Evolutionary conservation across 2,113 vertebrate species (phyloP).

Genomic region (Synchiropus splendidus): DNA sequence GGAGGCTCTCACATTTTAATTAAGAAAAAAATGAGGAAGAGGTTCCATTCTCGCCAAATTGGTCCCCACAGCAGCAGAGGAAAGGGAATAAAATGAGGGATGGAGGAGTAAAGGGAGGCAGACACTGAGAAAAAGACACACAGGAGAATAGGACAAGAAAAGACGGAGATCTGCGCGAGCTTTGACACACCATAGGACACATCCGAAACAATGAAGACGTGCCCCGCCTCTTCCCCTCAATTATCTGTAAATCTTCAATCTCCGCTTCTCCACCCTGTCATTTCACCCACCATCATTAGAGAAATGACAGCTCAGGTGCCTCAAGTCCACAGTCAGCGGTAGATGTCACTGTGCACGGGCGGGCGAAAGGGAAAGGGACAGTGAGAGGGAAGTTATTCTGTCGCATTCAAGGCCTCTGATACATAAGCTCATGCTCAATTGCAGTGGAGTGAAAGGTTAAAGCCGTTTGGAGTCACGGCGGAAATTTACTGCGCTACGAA

Average conservation of each 20-base stretch:
- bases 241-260: conserved; percentile 11
- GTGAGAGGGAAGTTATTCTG: conserved; percentile 19
- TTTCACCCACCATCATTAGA: too few species aligned
- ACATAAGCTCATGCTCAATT: too few species aligned
- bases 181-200: conserved; percentile 45
- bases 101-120: conserved; percentile 47
- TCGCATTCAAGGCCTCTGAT: too few species aligned
- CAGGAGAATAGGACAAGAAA: conserved; percentile 30
- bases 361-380: conserved; percentile 21
- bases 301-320: too few species aligned
- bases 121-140: conserved; percentile 44
- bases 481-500: too few species aligned
- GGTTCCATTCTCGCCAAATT: conserved; percentile 72
- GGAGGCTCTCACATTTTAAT: conserved; percentile 71
- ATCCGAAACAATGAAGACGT: conserved; percentile 51
- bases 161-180: conserved; percentile 39
- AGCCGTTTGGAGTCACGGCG: too few species aligned
- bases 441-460: too few species aligned
- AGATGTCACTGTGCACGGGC: too few species aligned
- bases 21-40: conserved; percentile 76
- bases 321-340: too few species aligned
- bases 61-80: conserved; percentile 67
- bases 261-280: background rate
- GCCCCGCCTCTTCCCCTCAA: background rate
- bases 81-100: conserved; percentile 57